A percentile compares a stretch with the other conserved stretches of the same genome.
Conservation (phyloP, 1,140 invertebrate species). For the Cydia splendana region DNA sequence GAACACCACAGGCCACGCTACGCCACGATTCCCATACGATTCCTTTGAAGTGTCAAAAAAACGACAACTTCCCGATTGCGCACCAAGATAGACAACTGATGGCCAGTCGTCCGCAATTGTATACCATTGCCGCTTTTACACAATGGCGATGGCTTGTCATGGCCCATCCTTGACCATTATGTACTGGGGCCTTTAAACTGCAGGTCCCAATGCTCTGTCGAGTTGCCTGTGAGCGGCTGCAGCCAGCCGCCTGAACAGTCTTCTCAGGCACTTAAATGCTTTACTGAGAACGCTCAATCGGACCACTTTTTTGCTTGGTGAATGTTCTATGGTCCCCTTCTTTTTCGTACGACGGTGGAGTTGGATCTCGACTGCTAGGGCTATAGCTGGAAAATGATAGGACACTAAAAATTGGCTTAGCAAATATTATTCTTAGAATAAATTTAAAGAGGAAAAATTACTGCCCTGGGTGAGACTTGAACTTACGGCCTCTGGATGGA, state of each 20-base stretch:
- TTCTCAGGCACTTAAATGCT: slow-evolving; percentile 38
- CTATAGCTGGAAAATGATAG: slow-evolving; percentile 50
- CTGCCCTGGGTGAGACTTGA: no score
- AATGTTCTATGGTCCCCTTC: slow-evolving; percentile 10
- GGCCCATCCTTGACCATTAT: slow-evolving; percentile 34
- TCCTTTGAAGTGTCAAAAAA: no score
- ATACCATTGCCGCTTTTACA: slow-evolving; percentile 39
- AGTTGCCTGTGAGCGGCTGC: slow-evolving; percentile 44
- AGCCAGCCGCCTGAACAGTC: slow-evolving; percentile 39
- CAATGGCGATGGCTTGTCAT: slow-evolving; percentile 38
- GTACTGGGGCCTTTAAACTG: slow-evolving; percentile 34
- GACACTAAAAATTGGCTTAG: neutral
- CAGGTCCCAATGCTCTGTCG: slow-evolving; percentile 55
- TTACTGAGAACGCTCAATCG: slow-evolving; percentile 35
- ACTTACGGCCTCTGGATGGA: no score
- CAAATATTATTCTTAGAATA: no score
- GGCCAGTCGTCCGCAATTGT: slow-evolving; percentile 33
- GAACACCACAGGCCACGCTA: no score
- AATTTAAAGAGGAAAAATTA: no score
- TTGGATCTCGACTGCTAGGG: slow-evolving; percentile 51
- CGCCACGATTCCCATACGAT: no score
- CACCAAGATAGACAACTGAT: slow-evolving; percentile 35
- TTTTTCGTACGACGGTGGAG: slow-evolving; percentile 44
- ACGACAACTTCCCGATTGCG: slow-evolving; percentile 37
- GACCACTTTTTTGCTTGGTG: slow-evolving; percentile 6